Evolutionary conservation across 2,888 invertebrate species (phyloP), one percentile per base, ranked within the genome.

Genomic region (Minunthozetes semirufus): DNA sequence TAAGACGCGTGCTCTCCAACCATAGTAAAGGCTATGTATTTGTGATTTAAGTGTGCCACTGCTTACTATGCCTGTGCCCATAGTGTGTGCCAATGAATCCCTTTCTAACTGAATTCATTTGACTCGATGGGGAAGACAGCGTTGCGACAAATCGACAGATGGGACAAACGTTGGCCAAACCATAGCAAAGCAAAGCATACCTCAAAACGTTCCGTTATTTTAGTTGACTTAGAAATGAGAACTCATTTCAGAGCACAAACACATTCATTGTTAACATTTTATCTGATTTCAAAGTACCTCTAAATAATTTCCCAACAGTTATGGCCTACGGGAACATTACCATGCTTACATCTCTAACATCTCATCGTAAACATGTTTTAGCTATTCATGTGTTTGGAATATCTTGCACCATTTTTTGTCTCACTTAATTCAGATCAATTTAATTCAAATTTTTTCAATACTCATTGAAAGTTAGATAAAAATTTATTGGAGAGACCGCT

Each of bases 31-130:
- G 59, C 59, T 19, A 5, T 59, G 22, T 59, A 6, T 6, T 27
- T 22, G 19, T 15, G 59, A 59, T 22, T 59, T 25, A 59, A 61
- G 61, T 61, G 61, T 61, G 61, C 61, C 61, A 29, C 25, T 19
- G 22, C 56, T 22, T 6, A 42, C 42, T 42, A 13, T 6, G 46
- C 46, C 46, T 56, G 56, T 56, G 56, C 19, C 56, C 22, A 56
- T 19, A 56, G 3, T 17, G 3, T 17, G 6, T 48, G 56, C n/a
- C 56, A 56, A 8, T 61, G 27, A 22, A 61, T 61, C 61, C 61
- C 33, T 61, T 61, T 61, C 33, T 61, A 61, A 61, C 61, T 61
- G 29, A 61, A 61, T 61, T 61, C 61, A 61, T 25, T 61, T 61
- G 25, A 61, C 29, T 61, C 19, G 19, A 22, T 48, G 61, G 61